Evolutionary conservation across 2,888 invertebrate species (phyloP), one percentile per base, ranked within the genome.

Genomic region (Trypoxylon attenuatum): DNA sequence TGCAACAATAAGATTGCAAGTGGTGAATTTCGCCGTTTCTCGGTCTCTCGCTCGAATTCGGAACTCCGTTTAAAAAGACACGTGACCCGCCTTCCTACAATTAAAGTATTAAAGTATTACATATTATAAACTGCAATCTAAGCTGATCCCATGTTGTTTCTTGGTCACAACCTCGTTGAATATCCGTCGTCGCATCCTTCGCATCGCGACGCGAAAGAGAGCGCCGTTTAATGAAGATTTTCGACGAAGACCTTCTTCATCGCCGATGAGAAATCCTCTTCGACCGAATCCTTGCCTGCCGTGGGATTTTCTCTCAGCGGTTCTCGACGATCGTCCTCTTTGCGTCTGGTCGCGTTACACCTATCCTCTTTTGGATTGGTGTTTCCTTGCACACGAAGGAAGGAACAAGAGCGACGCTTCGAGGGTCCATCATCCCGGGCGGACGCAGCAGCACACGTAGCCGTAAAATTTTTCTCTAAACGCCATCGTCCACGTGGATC

Each of bases 101-200:
- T 71, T 71, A 72, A 75, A 52, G 56, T 75, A 74, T 71, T 74
- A 76, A 71, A 73, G 72, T n/a, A n/a, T 79, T 82, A 78, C 49
- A 43, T 80, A 73, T 78, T 78, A 79, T 78, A 84, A 83, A 83
- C 78, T 83, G 83, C 82, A 82, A 79, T 83, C 79, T 83, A 82
- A 82, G 80, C 84, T 84, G 84, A 83, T 85, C 84, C 84, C 84
- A 84, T 83, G 71, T 78, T 80, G 77, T 83, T 84, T 78, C 70
- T 82, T 84, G 84, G 84, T 84, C 84, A 84, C 84, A 84, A 84
- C 83, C 84, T 80, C 80, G 76, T 82, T 82, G 77, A 74, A 72
- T 74, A 50, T 55, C 42, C 57, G 49, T 57, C 41, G 42, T 46
- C 47, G 33, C n/a, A 13, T 27, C 47, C 13, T 15, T 47, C 42